These are phyloP conservation scores for Megalops cyprinoides DNA, from an alignment of 2,797 vertebrate genomes.

Conservation along the genomic window DNA sequence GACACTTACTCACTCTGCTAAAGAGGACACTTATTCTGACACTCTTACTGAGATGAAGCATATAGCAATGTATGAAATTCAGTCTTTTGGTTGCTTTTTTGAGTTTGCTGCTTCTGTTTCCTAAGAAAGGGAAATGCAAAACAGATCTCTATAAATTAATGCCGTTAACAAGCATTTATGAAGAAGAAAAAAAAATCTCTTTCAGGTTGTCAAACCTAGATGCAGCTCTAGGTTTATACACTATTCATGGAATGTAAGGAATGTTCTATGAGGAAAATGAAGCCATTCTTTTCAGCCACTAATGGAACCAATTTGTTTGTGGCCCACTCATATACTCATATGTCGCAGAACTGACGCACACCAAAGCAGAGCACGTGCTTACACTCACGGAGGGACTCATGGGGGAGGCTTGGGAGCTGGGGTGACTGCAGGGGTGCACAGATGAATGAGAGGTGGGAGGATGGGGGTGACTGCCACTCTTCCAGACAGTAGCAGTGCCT, in stretches of 20 bases:
- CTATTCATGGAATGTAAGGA: slow-evolving; percentile 69
- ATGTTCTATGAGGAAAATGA: slow-evolving; percentile 60
- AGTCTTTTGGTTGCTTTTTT: slow-evolving; percentile 11
- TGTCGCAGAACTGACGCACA: slow-evolving; percentile 17
- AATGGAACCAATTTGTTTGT: slow-evolving; percentile 66
- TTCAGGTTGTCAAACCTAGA: slow-evolving; percentile 46
- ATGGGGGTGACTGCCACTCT: slow-evolving; percentile 18
- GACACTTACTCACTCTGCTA: neutral
- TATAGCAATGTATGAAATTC: neutral
- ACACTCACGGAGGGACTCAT: neutral
- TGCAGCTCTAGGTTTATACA: slow-evolving; percentile 60
- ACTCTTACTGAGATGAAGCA: neutral
- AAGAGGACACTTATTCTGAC: neutral
- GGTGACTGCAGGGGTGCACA: neutral
- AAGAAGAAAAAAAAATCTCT: slow-evolving; percentile 57
- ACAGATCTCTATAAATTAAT: slow-evolving; percentile 39
- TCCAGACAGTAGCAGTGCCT: slow-evolving; percentile 13
- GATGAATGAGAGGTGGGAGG: slow-evolving; percentile 22
- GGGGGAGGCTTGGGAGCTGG: neutral
- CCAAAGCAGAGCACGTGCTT: slow-evolving; percentile 17
- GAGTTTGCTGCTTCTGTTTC: slow-evolving; percentile 22
- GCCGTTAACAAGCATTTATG: slow-evolving; percentile 52
- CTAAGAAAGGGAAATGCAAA: slow-evolving; percentile 31
- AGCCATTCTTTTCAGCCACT: slow-evolving; percentile 64
- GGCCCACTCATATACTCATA: slow-evolving; percentile 34